phyloP scores from a whole-genome alignment of 30 jellyfish, hydroid and myxozoan species.

The Pelagia noctiluca region DNA sequence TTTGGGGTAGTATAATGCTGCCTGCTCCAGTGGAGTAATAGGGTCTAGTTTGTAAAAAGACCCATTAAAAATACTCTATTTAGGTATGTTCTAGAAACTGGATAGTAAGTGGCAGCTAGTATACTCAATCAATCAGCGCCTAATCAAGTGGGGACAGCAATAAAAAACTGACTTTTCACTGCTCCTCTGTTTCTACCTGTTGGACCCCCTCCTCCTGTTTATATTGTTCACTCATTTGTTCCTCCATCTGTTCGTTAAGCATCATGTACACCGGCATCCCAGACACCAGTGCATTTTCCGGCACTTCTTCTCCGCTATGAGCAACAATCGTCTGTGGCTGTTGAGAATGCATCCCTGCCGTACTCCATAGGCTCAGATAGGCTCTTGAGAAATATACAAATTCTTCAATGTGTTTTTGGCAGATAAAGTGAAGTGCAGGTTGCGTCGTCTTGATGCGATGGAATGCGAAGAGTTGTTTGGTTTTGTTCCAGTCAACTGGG shows the following conservation, averaged over 20 bases:
- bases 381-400: slow-evolving; percentile 67
- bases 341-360: slow-evolving; percentile 51
- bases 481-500: slow-evolving; percentile 69
- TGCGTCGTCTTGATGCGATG: slow-evolving; percentile 57
- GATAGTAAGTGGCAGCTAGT: too few species aligned
- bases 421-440: slow-evolving; percentile 57
- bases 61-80: too few species aligned
- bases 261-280: slow-evolving; percentile 68
- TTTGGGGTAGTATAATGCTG: too few species aligned
- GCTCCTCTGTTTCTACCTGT: slow-evolving; percentile 22
- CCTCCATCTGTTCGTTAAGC: slow-evolving; percentile 59
- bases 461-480: slow-evolving; percentile 64
- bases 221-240: slow-evolving; percentile 21
- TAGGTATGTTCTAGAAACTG: too few species aligned
- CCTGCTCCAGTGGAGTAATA: too few species aligned
- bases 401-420: slow-evolving; percentile 71
- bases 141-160: background rate
- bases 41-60: too few species aligned
- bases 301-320: slow-evolving; percentile 19
- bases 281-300: slow-evolving; percentile 29
- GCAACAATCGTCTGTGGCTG: slow-evolving; percentile 12
- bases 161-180: background rate
- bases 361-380: slow-evolving; percentile 61
- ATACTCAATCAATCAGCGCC: too few species aligned
- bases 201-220: slow-evolving; percentile 11